phyloP scores from a whole-genome alignment of 2,888 invertebrate species.

The Tetheella fluctuosa region DNA sequence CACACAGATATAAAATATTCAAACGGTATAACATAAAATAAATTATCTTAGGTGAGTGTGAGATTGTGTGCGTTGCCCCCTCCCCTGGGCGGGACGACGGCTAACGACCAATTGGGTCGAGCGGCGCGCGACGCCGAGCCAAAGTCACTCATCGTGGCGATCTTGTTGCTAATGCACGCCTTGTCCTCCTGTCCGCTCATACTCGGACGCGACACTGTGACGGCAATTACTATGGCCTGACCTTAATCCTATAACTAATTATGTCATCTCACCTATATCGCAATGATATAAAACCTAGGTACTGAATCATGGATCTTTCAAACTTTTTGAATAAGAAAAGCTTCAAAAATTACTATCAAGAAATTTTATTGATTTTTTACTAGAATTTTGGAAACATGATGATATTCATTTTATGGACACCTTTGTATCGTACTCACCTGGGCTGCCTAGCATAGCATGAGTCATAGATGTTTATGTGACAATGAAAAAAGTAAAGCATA shows the following conservation, averaged over 20 bases:
- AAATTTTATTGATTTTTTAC: no score
- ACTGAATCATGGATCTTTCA: background rate
- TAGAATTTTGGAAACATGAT: no score
- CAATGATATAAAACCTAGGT: background rate
- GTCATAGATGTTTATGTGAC: no score
- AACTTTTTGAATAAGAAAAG: background rate
- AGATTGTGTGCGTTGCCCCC: slow-evolving; percentile 78
- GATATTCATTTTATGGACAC: no score
- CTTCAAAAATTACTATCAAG: no score
- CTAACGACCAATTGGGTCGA: slow-evolving; percentile 80
- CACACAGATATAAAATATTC: slow-evolving; percentile 85
- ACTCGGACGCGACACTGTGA: slow-evolving; percentile 26
- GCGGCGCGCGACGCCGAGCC: slow-evolving; percentile 81
- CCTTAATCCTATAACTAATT: slow-evolving; percentile 55
- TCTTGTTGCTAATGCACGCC: slow-evolving; percentile 49
- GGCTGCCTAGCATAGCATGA: no score
- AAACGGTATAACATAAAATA: slow-evolving; percentile 84
- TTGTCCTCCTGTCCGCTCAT: slow-evolving; percentile 19
- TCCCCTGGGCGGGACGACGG: slow-evolving; percentile 76
- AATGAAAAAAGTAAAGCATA: no score
- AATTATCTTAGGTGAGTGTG: slow-evolving; percentile 82
- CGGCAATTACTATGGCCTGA: slow-evolving; percentile 49
- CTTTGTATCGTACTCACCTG: no score
- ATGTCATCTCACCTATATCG: slow-evolving; percentile 21
- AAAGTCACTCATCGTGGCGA: slow-evolving; percentile 70